A percentile compares a stretch with the other conserved stretches of the same genome.
phyloP scores from a whole-genome alignment of 2,797 vertebrate species.

The Fundulus diaphanus region DNA sequence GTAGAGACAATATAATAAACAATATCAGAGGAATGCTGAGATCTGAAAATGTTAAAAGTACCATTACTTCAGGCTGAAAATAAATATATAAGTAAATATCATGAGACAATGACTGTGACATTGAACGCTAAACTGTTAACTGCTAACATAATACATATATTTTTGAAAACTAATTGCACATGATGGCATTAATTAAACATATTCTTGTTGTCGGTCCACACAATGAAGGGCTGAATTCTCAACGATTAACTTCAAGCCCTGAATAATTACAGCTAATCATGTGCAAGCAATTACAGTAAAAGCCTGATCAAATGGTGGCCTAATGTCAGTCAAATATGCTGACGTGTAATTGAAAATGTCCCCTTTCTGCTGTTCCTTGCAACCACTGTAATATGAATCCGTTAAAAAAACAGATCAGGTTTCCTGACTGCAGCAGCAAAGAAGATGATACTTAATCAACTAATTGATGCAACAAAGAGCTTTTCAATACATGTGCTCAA shows the following conservation, averaged over 20 bases:
- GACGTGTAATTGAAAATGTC: slow-evolving; percentile 91
- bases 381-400: slow-evolving; percentile 87
- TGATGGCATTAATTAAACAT: slow-evolving; percentile 57
- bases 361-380: slow-evolving; percentile 74
- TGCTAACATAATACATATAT: not conserved
- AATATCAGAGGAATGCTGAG: no score
- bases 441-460: slow-evolving; percentile 90
- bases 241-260: slow-evolving; percentile 83
- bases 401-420: slow-evolving; percentile 87
- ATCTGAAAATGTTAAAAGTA: no score
- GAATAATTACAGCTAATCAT: slow-evolving; percentile 89
- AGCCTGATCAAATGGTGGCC: slow-evolving; percentile 87
- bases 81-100: no score
- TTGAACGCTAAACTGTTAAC: slow-evolving; percentile 16
- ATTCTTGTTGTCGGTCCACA: slow-evolving; percentile 55
- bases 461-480: slow-evolving; percentile 93
- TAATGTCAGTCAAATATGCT: slow-evolving; percentile 85
- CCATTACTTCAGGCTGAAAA: no score
- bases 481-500: slow-evolving; percentile 79
- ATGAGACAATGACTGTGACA: slow-evolving; percentile 26
- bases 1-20: no score
- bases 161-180: slow-evolving; percentile 23
- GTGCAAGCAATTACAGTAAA: slow-evolving; percentile 95
- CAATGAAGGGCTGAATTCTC: slow-evolving; percentile 66
- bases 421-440: slow-evolving; percentile 80